Percentiles rank a stretch among this genome's conserved stretches.
These are phyloP conservation scores for Lithophane leautieri DNA, from an alignment of 2,888 invertebrate species.

Conservation along the genomic window DNA sequence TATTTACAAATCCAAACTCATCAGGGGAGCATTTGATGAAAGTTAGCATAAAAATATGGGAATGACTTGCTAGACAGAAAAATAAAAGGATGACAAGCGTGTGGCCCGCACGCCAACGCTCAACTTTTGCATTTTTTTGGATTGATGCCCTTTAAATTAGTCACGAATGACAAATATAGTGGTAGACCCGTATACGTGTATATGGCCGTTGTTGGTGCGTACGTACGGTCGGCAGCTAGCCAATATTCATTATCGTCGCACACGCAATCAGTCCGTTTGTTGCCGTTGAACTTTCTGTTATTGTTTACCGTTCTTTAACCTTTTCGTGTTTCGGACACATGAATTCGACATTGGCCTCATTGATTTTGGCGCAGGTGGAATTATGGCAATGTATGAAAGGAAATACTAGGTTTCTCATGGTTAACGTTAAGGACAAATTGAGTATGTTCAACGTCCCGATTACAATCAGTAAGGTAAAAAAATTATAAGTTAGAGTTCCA, in stretches of 20 bases:
- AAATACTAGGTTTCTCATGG: constrained; percentile 26
- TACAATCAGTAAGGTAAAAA: constrained; percentile 6
- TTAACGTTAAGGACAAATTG: constrained; percentile 30
- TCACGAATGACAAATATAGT: constrained; percentile 60
- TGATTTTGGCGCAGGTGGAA: constrained; percentile 43
- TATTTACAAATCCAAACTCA: constrained; percentile 40
- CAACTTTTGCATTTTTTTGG: constrained; percentile 40
- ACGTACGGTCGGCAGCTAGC: constrained; percentile 69
- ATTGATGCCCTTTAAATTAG: constrained; percentile 64
- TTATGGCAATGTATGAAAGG: constrained; percentile 15
- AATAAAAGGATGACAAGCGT: constrained; percentile 34
- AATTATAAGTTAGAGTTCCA: constrained; percentile 1
- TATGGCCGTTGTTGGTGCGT: constrained; percentile 28
- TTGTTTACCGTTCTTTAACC: constrained; percentile 74
- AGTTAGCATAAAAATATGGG: constrained; percentile 35
- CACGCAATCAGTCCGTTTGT: constrained; percentile 66
- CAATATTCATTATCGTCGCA: constrained; percentile 68
- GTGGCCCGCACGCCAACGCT: constrained; percentile 15
- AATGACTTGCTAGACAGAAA: constrained; percentile 58
- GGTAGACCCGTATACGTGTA: constrained; percentile 23
- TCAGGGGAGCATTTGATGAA: constrained; percentile 38
- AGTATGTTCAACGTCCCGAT: constrained; percentile 1
- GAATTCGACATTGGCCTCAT: constrained; percentile 42
- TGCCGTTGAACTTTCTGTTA: constrained; percentile 75
- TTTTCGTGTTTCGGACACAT: constrained; percentile 65